phyloP scores from a whole-genome alignment of 2,113 vertebrate genomes.

The Dicentrarchus labrax region DNA sequence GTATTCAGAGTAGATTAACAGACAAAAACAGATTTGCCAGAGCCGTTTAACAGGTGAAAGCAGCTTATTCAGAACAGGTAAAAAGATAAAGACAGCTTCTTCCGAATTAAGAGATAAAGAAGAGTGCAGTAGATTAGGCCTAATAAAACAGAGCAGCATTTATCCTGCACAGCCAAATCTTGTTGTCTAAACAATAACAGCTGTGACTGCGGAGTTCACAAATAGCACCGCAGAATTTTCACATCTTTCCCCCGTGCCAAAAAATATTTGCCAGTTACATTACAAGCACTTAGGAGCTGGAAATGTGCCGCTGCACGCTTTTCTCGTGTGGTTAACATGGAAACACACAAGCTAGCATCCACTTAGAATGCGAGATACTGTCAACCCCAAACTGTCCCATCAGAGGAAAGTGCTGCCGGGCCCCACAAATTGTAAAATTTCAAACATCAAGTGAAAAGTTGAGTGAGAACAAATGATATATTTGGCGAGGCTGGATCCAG shows the following conservation, averaged over 20 bases:
- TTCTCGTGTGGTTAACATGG: slow-evolving; percentile 39
- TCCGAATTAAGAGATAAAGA: slow-evolving; percentile 57
- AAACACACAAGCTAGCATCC: slow-evolving; percentile 22
- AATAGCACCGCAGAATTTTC: slow-evolving; percentile 48
- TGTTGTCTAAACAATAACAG: slow-evolving; percentile 63
- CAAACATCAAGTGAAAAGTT: slow-evolving; percentile 36
- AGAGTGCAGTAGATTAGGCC: slow-evolving; percentile 53
- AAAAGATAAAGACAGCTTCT: slow-evolving; percentile 46
- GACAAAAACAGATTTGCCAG: slow-evolving; percentile 17
- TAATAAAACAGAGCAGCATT: slow-evolving; percentile 50
- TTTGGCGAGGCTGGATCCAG: slow-evolving; percentile 26
- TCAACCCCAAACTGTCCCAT: slow-evolving; percentile 24
- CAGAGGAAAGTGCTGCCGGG: slow-evolving; percentile 4
- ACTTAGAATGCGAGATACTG: slow-evolving; percentile 5
- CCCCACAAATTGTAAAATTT: slow-evolving; percentile 4
- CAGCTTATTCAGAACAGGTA: slow-evolving; percentile 63
- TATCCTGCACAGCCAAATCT: slow-evolving; percentile 29
- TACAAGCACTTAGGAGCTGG: slow-evolving; percentile 60
- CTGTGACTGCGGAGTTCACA: slow-evolving; percentile 53
- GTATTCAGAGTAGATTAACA: slow-evolving; percentile 46
- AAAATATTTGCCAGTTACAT: slow-evolving; percentile 58
- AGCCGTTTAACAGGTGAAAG: slow-evolving; percentile 48
- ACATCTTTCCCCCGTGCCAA: slow-evolving; percentile 42
- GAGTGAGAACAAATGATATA: slow-evolving; percentile 42
- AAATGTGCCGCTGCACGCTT: slow-evolving; percentile 2